Conservation (phyloP, 2,113 vertebrate species). For the Bos taurus region ARS-UCD2.0 NC_037331.1:6791001-6791500, state of each 20-base stretch:
- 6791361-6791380: not conserved
- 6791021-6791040: not conserved
- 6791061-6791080: not conserved
- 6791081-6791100: not conserved
- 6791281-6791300: not conserved
- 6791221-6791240: not conserved
- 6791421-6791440: not conserved
- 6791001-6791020: not conserved
- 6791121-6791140: not conserved
- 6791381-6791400: not conserved
- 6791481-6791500: not conserved
- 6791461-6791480: not conserved
- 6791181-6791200: not conserved
- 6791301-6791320: not conserved
- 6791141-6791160: accelerated
- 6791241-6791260: not conserved
- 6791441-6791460: not conserved
- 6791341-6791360: not conserved
- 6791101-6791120: not conserved
- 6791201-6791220: no score
- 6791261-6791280: not conserved
- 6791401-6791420: not conserved
- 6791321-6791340: not conserved
- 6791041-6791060: not conserved
- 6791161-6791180: not conserved